Conservation (phyloP, 2,888 invertebrate genomes). For the Ceramica pisi region DNA sequence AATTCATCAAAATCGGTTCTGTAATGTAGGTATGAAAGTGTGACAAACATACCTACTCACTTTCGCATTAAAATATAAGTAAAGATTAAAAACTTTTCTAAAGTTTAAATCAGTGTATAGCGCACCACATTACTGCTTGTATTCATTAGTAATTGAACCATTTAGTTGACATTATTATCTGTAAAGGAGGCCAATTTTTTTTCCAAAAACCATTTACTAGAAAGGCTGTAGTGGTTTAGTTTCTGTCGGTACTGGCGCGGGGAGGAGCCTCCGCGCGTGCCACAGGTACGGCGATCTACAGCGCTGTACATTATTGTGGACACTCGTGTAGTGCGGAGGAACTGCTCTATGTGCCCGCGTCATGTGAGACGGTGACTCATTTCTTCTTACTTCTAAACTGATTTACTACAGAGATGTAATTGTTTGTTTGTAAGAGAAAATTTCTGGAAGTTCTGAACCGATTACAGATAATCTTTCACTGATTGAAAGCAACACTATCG, state of each 20-base stretch:
- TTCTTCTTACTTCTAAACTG: background rate
- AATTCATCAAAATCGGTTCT: no score
- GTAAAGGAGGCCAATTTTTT: background rate
- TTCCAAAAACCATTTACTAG: background rate
- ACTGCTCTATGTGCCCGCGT: background rate
- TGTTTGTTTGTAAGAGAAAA: background rate
- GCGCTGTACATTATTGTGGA: background rate
- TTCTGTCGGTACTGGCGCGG: conserved; percentile 59
- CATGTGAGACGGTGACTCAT: background rate
- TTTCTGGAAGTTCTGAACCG: background rate
- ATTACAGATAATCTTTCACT: background rate
- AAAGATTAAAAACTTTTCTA: no score
- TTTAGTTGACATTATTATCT: background rate
- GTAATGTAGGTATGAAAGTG: no score
- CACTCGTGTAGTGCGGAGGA: background rate
- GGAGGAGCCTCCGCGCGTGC: conserved; percentile 38
- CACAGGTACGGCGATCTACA: background rate
- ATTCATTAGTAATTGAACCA: background rate
- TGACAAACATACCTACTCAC: no score
- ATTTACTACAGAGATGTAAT: background rate
- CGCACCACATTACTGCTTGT: no score
- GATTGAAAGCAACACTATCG: background rate
- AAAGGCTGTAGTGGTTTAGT: conserved; percentile 17
- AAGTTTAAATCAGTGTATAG: background rate
- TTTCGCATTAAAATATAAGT: no score